Evolutionary conservation across 2,888 invertebrate species (phyloP).

Genomic region (Macaria notata): DNA sequence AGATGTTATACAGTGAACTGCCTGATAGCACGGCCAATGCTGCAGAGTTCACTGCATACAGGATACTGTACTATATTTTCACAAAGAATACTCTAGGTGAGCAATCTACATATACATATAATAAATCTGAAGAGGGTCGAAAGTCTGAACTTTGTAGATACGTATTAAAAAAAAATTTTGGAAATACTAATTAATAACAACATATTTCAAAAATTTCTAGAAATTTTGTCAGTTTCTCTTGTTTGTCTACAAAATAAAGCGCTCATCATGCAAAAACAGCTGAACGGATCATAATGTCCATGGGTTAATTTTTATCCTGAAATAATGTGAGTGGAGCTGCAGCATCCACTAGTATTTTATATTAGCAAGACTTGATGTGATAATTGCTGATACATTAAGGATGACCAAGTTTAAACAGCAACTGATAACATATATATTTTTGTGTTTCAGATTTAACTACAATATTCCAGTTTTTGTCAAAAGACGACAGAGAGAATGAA

Average conservation of each 20-base stretch:
- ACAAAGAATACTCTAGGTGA: conserved; percentile 98
- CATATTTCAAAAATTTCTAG: no score
- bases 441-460: conserved; percentile 93
- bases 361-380: not conserved
- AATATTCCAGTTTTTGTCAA: conserved; percentile 90
- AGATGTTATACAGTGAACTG: conserved; percentile 94
- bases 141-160: no score
- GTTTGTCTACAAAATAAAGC: not conserved
- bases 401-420: no score
- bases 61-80: conserved; percentile 98
- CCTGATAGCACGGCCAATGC: conserved; percentile 86
- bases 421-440: conserved; percentile 1
- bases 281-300: no score
- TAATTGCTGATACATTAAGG: no score
- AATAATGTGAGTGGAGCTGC: no score
- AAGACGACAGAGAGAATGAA: conserved; percentile 89
- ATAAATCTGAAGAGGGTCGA: no score
- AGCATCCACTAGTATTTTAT: not conserved
- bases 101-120: conserved; percentile 30
- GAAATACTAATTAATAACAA: no score
- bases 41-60: conserved; percentile 97
- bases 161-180: no score
- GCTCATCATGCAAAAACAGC: no score
- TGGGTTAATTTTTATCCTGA: no score
- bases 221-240: no score